Evolutionary conservation across 2,888 invertebrate genomes (phyloP).

Genomic region (Deroplatys truncata): DNA sequence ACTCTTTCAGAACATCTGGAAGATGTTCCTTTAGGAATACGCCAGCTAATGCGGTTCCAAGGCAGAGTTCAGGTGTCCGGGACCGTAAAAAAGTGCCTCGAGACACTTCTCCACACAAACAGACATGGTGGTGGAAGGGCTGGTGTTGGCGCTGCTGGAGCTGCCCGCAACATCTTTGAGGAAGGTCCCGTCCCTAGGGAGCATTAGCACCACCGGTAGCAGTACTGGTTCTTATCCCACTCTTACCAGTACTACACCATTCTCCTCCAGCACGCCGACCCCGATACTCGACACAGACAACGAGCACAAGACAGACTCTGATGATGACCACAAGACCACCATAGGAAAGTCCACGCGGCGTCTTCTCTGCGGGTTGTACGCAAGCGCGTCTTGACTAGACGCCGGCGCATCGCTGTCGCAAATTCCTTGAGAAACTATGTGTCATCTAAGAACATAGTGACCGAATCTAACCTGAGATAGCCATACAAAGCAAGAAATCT

Average conservation of each 20-base stretch:
- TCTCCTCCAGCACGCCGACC: background rate
- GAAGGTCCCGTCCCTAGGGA: background rate
- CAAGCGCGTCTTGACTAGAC: background rate
- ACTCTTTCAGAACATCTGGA: too few relatives aligned
- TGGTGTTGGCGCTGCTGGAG: background rate
- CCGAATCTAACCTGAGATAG: background rate
- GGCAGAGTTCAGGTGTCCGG: too few relatives aligned
- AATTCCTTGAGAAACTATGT: background rate
- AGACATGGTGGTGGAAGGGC: background rate
- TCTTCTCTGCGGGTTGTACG: background rate
- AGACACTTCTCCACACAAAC: too few relatives aligned
- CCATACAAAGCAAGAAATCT: slow-evolving; percentile 52
- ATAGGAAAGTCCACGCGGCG: background rate
- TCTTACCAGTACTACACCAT: background rate
- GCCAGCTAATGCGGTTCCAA: too few relatives aligned
- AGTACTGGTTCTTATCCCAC: background rate
- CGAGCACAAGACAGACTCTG: background rate
- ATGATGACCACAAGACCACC: background rate
- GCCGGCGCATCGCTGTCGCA: background rate
- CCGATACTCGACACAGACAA: background rate
- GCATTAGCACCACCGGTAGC: background rate
- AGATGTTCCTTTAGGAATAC: too few relatives aligned
- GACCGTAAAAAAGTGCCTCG: too few relatives aligned
- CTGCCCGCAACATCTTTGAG: background rate
- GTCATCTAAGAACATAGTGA: background rate